Base-by-base conservation (phyloP, 2,888 invertebrate genomes). In the Suillia variegata region DNA sequence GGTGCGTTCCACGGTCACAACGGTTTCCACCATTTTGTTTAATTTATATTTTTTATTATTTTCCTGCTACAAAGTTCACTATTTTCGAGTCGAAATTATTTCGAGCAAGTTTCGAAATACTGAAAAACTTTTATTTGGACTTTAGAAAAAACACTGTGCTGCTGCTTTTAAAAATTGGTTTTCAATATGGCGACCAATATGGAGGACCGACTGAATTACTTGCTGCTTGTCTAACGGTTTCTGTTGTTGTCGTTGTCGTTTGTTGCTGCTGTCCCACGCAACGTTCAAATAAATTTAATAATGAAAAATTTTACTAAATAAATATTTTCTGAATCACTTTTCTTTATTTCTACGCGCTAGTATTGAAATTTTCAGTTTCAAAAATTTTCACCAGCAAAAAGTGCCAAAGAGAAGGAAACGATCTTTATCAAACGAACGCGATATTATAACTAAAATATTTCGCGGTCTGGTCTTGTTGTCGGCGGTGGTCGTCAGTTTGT, bases 1-100 rank as follows among this genome's bases (percentile, higher is more conserved):
- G 84, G 84, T 88, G 79, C 88, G 88, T 79, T 90, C 89, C 81
- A 91, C 88, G 74, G 88, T 91, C 75, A 92, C 90, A 77, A 91
- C 91, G 76, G 91, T 91, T 86, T 92, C 92, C 80, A 91, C 89
- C 88, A 92, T 92, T 89, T 90, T 91, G 62, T 53, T 65, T 53
- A 20, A 34, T 4, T 58, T 18, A 10, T 48, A 51, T 21, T 57
- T 53, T 58, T 50, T 31, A 26, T 34, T 31, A 31, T 31, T 31
- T n/a, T n/a, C n/a, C n/a, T n/a, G n/a, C n/a, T 31, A 31, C 12
- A 31, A 31, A 31, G 12, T 31, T 31, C 6, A 31, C 12, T 31
- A 31, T n/a, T n/a, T n/a, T n/a, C n/a, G n/a, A n/a, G n/a, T n/a
- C n/a, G n/a, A n/a, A n/a, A n/a, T n/a, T n/a, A n/a, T n/a, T n/a